Percentiles rank a stretch among this genome's conserved stretches.
phyloP scores from a whole-genome alignment of 2,888 invertebrate species.

The Leptopilina syphax region DNA sequence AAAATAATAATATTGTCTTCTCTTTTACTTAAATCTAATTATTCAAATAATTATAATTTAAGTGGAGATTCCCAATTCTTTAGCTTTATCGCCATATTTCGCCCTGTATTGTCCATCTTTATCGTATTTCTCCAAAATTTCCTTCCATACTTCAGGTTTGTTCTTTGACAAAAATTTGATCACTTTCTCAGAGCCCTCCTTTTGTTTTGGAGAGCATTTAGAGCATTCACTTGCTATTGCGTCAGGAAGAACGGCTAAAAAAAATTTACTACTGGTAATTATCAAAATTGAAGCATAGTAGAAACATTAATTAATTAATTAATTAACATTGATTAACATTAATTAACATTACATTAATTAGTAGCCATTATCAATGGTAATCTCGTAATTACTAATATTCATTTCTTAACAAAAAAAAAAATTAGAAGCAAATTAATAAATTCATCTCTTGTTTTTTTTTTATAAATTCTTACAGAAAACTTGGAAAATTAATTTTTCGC shows the following conservation, averaged over 20 bases:
- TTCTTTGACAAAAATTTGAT: conserved; percentile 81
- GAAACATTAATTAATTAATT: not conserved
- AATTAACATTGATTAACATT: not conserved
- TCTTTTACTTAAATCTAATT: not conserved
- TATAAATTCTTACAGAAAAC: no score
- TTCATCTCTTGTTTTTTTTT: no score
- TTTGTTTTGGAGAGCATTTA: conserved; percentile 84
- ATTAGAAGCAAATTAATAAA: no score
- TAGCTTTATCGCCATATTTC: conserved; percentile 81
- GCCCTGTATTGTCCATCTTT: conserved; percentile 82
- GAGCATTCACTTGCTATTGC: conserved; percentile 83
- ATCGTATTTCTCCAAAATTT: conserved; percentile 84
- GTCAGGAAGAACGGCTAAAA: conserved; percentile 83
- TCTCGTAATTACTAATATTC: no score
- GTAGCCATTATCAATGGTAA: no score
- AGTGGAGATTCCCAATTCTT: conserved; percentile 67
- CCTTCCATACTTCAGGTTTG: conserved; percentile 81
- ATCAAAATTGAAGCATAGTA: not conserved
- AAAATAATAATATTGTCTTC: no score
- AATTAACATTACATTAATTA: no score
- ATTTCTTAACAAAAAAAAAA: no score
- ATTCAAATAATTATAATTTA: conserved; percentile 48
- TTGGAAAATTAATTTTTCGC: no score
- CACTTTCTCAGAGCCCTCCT: conserved; percentile 81
- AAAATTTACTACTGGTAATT: not conserved